Percentiles rank a stretch among this genome's conserved stretches.
These are phyloP conservation scores for Chloroceryle amazona DNA, from an alignment of 2,797 vertebrate genomes.

Conservation along the genomic window DNA sequence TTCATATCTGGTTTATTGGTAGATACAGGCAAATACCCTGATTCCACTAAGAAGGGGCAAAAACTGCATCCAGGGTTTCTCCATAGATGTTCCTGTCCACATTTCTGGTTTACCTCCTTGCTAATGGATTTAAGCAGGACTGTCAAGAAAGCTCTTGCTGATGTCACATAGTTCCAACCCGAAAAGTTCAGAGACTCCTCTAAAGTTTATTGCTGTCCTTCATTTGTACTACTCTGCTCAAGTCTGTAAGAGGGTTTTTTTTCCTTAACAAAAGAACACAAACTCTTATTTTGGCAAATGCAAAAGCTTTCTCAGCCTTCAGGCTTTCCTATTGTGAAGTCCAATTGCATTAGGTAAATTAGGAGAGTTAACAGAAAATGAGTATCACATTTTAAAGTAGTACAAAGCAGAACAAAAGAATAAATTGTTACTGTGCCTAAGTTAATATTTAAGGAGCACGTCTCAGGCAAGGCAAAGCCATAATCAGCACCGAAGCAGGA, in stretches of 20 bases:
- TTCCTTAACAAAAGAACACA: not conserved
- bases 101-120: not conserved
- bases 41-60: not conserved
- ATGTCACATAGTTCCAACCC: not conserved
- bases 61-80: not conserved
- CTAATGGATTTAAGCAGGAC: not conserved
- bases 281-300: slow-evolving; percentile 27
- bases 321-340: slow-evolving; percentile 1
- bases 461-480: not conserved
- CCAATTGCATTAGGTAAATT: slow-evolving; percentile 53
- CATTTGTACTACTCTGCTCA: not conserved
- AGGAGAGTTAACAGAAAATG: slow-evolving; percentile 25
- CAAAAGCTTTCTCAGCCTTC: slow-evolving; percentile 33
- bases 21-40: not conserved
- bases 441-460: slow-evolving; percentile 13
- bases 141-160: not conserved
- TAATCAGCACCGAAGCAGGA: slow-evolving; percentile 49
- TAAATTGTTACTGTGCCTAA: not conserved
- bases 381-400: slow-evolving; percentile 35
- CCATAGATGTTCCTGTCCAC: not conserved
- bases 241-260: not conserved
- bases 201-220: not conserved
- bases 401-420: not conserved
- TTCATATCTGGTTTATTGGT: not conserved
- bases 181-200: not conserved